Conservation (phyloP, 1,140 invertebrate species). For the Drosophila pandora region DNA sequence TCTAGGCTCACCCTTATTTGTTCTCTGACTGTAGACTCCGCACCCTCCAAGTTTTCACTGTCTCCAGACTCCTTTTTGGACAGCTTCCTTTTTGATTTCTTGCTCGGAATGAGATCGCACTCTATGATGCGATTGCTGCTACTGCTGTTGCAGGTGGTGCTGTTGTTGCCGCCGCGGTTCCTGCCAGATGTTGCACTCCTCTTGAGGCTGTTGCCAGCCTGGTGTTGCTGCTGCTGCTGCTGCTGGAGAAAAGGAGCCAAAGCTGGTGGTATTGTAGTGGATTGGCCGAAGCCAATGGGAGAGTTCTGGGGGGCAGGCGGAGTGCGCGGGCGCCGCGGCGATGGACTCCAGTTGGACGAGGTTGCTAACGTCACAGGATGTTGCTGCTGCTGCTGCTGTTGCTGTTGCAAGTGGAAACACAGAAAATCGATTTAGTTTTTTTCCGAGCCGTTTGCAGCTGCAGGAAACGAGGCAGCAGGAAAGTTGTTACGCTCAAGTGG, state of each 20-base stretch:
- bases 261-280: conserved; percentile 47
- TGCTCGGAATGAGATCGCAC: conserved; percentile 80
- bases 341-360: conserved; percentile 61
- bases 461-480: conserved; percentile 7
- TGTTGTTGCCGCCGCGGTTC: conserved; percentile 29
- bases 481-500: conserved; percentile 71
- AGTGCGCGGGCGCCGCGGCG: conserved; percentile 61
- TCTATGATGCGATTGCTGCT: conserved; percentile 71
- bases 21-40: conserved; percentile 60
- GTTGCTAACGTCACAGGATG: conserved; percentile 32
- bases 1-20: conserved; percentile 64
- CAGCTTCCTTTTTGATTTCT: conserved; percentile 73
- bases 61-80: conserved; percentile 49
- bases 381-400: conserved; percentile 33
- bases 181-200: conserved; percentile 28
- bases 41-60: conserved; percentile 36
- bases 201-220: conserved; percentile 21
- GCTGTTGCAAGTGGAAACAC: conserved; percentile 44
- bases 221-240: conserved; percentile 26
- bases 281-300: conserved; percentile 64
- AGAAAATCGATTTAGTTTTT: conserved; percentile 77
- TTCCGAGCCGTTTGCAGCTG: conserved; percentile 43
- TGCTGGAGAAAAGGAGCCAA: conserved; percentile 60
- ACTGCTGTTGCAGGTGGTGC: conserved; percentile 1
- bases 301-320: conserved; percentile 77